Evolutionary conservation across 2,113 vertebrate genomes (phyloP).

Genomic region (Bubo blakistoni): DNA sequence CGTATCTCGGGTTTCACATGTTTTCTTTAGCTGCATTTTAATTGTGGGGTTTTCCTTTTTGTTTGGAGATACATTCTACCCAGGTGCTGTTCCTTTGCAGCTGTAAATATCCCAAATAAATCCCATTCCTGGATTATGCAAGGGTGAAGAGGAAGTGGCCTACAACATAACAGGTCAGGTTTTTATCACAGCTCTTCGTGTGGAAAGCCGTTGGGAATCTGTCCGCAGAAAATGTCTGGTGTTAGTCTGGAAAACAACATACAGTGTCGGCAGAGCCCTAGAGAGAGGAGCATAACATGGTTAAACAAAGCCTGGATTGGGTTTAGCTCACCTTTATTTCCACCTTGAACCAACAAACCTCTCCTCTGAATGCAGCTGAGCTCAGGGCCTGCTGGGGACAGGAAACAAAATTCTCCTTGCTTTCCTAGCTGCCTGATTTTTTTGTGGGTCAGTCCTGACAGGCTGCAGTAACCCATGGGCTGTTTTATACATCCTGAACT

Average conservation of each 20-base stretch:
- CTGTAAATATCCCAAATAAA: background rate
- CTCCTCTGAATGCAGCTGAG: background rate
- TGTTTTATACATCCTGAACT: background rate
- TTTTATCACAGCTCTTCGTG: background rate
- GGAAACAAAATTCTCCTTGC: background rate
- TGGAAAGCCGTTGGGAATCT: background rate
- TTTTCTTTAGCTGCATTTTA: slow-evolving; percentile 53
- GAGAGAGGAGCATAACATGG: background rate
- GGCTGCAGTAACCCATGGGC: background rate
- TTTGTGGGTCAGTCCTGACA: background rate
- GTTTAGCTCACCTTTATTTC: background rate
- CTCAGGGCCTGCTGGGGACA: background rate
- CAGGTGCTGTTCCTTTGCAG: background rate
- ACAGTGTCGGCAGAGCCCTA: background rate
- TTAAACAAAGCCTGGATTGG: background rate
- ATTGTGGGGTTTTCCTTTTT: slow-evolving; percentile 6
- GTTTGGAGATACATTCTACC: background rate
- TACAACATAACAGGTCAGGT: background rate
- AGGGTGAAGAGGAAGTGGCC: background rate
- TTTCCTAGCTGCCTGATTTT: background rate
- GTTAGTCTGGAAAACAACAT: background rate
- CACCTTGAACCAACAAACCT: background rate
- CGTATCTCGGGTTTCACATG: slow-evolving; percentile 30
- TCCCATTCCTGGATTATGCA: background rate
- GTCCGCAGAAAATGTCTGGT: background rate